These are phyloP conservation scores for Peucedramus taeniatus DNA, from an alignment of 2,113 vertebrate genomes.

Conservation along the genomic window DNA sequence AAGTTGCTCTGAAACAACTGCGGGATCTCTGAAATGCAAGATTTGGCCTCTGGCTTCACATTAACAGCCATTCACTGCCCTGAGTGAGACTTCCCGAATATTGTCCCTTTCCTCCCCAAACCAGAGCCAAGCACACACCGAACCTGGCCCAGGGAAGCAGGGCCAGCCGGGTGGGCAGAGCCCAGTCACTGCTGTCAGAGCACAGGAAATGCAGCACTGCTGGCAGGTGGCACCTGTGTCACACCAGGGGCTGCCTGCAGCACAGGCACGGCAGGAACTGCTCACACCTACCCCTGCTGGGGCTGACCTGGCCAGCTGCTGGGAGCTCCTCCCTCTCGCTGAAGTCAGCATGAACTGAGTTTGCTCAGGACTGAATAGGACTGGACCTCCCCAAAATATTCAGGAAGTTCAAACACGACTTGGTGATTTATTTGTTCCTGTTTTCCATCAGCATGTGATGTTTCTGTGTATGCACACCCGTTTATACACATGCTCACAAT, in stretches of 20 bases:
- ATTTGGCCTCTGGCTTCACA: neutral
- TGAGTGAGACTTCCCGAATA: neutral
- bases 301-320: neutral
- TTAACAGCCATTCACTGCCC: neutral
- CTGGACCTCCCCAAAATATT: neutral
- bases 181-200: neutral
- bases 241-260: neutral
- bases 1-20: neutral
- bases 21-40: neutral
- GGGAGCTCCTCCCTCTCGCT: neutral
- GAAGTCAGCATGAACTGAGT: neutral
- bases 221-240: conserved; percentile 2
- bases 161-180: neutral
- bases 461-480: neutral
- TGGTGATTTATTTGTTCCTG: neutral
- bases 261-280: neutral
- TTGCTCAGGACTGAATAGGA: neutral
- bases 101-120: neutral
- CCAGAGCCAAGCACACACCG: neutral
- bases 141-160: neutral
- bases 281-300: neutral
- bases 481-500: neutral
- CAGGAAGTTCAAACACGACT: neutral
- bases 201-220: neutral
- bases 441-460: neutral